These are phyloP conservation scores for Pelosia muscerda DNA, from an alignment of 2,888 invertebrate species.

Conservation along the genomic window DNA sequence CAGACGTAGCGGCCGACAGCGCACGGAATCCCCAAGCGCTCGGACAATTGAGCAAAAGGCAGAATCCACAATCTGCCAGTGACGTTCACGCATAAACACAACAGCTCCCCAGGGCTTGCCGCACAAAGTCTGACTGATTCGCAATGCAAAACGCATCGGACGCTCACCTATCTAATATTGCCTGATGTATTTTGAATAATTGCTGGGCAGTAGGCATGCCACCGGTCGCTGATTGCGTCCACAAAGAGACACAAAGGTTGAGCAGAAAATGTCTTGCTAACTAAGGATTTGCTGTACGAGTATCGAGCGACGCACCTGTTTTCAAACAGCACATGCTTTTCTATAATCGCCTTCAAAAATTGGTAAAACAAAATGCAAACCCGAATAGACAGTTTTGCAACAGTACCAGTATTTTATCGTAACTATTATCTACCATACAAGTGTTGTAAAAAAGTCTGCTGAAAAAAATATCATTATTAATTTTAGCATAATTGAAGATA, in stretches of 20 bases:
- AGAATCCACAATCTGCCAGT: conserved; percentile 72
- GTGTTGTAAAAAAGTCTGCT: not conserved
- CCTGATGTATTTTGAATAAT: conserved; percentile 86
- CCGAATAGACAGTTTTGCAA: not conserved
- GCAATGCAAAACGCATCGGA: conserved; percentile 84
- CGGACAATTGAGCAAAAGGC: conserved; percentile 76
- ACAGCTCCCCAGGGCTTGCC: conserved; percentile 70
- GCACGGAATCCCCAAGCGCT: conserved; percentile 66
- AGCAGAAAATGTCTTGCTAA: conserved; percentile 78
- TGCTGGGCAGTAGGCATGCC: conserved; percentile 68
- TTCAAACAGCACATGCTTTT: conserved; percentile 7
- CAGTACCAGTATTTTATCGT: not conserved
- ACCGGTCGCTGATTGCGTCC: conserved; percentile 73
- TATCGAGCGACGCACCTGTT: conserved; percentile 7
- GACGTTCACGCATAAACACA: conserved; percentile 74
- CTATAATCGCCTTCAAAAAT: not conserved
- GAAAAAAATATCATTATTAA: not conserved
- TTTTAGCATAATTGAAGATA: not conserved
- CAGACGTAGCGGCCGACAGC: conserved; percentile 42
- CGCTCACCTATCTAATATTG: conserved; percentile 85
- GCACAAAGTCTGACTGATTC: conserved; percentile 83
- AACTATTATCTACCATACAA: not conserved
- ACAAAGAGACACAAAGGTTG: conserved; percentile 72
- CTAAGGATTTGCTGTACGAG: conserved; percentile 34
- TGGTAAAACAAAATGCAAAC: not conserved